Evolutionary conservation across 35 echinoderm and acorn worm species (phyloP), one percentile per base, ranked within the genome.

Genomic region (Amphiura filiformis): DNA sequence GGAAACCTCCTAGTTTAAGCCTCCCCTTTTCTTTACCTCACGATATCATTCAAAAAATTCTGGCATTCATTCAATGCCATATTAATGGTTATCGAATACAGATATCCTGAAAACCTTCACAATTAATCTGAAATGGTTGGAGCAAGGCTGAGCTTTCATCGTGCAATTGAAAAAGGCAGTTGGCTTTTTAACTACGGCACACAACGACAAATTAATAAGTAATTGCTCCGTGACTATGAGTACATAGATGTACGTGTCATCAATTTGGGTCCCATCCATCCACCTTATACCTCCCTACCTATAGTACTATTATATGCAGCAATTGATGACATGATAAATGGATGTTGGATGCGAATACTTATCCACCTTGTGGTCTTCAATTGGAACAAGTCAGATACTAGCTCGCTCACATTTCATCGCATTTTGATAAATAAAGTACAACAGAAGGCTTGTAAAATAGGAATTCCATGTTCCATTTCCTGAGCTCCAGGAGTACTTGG

Each of bases 121-220:
- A 70, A 70, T 70, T 70, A 70, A 70, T 26, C 17, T 30, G 4
- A 26, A 70, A 70, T n/a, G 61, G 61, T 70, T 30, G 7, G 15
- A 70, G 61, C 26, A 26, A 70, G 4, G 26, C 7, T 13, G 26
- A n/a, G 11, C 61, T 30, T 70, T 70, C 3, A 30, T 30, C 15
- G 28, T 70, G 61, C 61, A 70, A 70, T 70, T 70, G 61, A 70
- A 70, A 70, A 70, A 70, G 61, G 61, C 61, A 70, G 61, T 70
- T 70, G 28, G 61, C 61, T 70, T 70, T 47, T 70, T 30, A 70
- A 70, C 61, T 70, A 70, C 17, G 28, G 61, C 61, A 70, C 26
- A 70, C 61, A n/a, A 70, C 11, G 61, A 4, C 61, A 70, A 70
- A 70, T 70, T 70, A 70, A 70, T 70, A 70, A 70, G 61, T n/a